Evolutionary conservation across 2,797 vertebrate genomes (phyloP).

Genomic region (Podarcis siculus): DNA sequence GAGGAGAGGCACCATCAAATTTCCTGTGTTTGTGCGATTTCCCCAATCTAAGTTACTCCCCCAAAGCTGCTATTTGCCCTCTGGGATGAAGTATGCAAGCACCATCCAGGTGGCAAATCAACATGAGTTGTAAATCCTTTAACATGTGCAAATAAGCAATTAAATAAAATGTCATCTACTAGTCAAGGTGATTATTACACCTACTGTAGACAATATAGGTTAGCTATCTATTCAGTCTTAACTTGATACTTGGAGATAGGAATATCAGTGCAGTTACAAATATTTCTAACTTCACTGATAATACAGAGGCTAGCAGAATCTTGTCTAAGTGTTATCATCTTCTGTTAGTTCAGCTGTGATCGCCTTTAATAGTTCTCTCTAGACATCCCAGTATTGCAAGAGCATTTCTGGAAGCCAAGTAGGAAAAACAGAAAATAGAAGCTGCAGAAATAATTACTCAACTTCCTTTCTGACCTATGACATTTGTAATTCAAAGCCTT

Average conservation of each 20-base stretch:
- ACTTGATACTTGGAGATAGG: background rate
- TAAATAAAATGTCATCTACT: background rate
- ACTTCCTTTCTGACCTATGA: conserved; percentile 9
- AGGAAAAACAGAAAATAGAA: background rate
- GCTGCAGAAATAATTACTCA: background rate
- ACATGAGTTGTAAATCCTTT: background rate
- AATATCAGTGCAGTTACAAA: too few species aligned
- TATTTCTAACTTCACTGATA: background rate
- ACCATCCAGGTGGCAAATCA: background rate
- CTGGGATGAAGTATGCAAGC: background rate
- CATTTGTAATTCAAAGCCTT: background rate
- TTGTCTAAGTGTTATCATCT: background rate
- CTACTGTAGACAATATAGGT: too few species aligned
- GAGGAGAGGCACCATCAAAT: background rate
- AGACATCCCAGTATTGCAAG: background rate
- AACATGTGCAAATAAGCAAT: background rate
- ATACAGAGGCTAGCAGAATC: background rate
- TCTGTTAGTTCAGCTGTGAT: background rate
- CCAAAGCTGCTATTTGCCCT: background rate
- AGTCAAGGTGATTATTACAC: background rate
- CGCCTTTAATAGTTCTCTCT: background rate
- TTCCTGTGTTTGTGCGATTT: background rate
- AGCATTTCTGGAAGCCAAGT: background rate
- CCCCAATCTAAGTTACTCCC: background rate
- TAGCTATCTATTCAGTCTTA: too few species aligned